A percentile compares a stretch with the other conserved stretches of the same genome.
Conservation (phyloP, 2,113 vertebrate genomes). For the Mesembrinibis cayennensis region DNA sequence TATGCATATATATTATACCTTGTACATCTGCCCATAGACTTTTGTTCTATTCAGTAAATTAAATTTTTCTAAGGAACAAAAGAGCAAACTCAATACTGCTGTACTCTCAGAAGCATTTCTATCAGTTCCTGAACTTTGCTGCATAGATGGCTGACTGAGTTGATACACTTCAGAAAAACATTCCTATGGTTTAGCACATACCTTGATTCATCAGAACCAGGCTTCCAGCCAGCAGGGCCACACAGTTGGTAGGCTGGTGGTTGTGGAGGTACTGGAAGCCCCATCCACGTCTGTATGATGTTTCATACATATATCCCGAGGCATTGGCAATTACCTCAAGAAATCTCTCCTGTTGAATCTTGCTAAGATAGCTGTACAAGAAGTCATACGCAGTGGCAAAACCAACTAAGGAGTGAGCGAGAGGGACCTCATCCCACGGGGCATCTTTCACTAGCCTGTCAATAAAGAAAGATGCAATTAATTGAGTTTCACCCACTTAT, state of each 20-base stretch:
- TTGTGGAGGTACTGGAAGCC: conserved; percentile 98
- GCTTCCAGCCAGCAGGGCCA: conserved; percentile 93
- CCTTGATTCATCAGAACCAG: conserved; percentile 97
- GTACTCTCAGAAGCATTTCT: background rate
- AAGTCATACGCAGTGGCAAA: conserved; percentile 98
- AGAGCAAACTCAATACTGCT: background rate
- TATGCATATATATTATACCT: background rate
- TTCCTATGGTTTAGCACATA: conserved; percentile 59
- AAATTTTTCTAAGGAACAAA: background rate
- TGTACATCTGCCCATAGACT: background rate
- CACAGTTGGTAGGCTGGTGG: conserved; percentile 98
- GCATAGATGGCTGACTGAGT: background rate
- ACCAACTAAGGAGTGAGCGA: conserved; percentile 95
- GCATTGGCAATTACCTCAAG: conserved; percentile 95
- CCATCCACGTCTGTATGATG: conserved; percentile 93
- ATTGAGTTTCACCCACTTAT: background rate
- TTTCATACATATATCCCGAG: conserved; percentile 93
- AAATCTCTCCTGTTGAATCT: conserved; percentile 90
- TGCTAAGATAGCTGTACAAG: conserved; percentile 89
- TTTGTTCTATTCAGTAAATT: background rate
- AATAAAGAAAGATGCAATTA: conserved; percentile 37
- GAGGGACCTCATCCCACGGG: conserved; percentile 95
- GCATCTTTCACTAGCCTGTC: conserved; percentile 97
- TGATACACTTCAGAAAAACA: background rate
- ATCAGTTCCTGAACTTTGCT: background rate